phyloP scores from a whole-genome alignment of 1,140 invertebrate genomes.

The Hylaeus volcanicus region DNA sequence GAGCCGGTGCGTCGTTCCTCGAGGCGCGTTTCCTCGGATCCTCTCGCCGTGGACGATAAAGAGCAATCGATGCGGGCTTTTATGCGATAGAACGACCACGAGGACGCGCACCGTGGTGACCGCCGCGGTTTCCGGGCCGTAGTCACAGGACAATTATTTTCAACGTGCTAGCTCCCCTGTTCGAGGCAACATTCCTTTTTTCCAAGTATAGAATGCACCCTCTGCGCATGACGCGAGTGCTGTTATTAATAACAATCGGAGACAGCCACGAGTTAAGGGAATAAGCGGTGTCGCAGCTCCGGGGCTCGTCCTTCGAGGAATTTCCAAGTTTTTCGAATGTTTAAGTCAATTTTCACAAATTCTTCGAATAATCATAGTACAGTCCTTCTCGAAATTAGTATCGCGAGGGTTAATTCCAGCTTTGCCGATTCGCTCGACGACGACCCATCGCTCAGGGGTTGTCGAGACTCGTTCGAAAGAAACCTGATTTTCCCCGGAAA shows the following conservation, averaged over 20 bases:
- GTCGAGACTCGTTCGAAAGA: background rate
- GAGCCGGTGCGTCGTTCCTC: slow-evolving; percentile 16
- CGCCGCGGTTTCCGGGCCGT: slow-evolving; percentile 46
- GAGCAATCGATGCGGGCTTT: slow-evolving; percentile 48
- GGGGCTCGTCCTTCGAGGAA: no score
- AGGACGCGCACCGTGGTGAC: slow-evolving; percentile 33
- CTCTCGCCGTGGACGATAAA: slow-evolving; percentile 25
- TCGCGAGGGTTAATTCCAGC: no score
- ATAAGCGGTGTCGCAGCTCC: no score
- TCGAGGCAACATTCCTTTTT: slow-evolving; percentile 15
- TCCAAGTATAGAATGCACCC: slow-evolving; percentile 40
- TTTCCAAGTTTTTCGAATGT: no score
- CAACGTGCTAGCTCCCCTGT: slow-evolving; percentile 37
- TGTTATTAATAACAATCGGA: slow-evolving; percentile 44
- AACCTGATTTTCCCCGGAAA: background rate
- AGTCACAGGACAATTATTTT: slow-evolving; percentile 54
- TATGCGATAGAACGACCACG: slow-evolving; percentile 31
- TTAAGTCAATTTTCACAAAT: no score
- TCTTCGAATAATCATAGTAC: no score
- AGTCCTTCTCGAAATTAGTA: no score
- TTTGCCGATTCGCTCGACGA: no score
- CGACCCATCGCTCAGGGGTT: no score
- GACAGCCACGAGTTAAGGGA: background rate
- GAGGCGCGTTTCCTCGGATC: slow-evolving; percentile 28
- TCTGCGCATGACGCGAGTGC: background rate